Percentiles rank a stretch among this genome's conserved stretches.
Evolutionary conservation across 2,797 vertebrate species (phyloP).

Genomic region (Cuniculus paca): DNA sequence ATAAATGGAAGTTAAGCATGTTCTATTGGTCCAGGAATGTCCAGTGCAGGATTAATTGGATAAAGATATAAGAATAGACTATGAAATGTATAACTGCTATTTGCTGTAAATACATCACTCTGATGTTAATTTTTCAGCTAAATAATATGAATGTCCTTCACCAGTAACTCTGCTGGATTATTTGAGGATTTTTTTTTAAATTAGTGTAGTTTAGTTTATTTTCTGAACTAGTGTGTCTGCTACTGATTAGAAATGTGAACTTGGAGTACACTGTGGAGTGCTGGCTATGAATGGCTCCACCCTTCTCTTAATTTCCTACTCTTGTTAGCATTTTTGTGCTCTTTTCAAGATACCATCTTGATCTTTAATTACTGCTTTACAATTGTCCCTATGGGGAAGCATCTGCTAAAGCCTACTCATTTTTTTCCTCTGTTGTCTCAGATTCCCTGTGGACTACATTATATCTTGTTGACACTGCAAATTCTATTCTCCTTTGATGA

Average conservation of each 20-base stretch:
- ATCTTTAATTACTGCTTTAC: constrained; percentile 71
- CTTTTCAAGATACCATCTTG: constrained; percentile 31
- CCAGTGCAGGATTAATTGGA: no score
- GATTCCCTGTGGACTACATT: constrained; percentile 30
- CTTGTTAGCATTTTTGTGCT: constrained; percentile 41
- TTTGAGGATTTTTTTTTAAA: background rate
- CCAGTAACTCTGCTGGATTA: background rate
- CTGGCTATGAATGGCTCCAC: background rate
- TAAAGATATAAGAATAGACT: background rate
- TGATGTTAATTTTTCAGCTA: background rate
- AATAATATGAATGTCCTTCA: background rate
- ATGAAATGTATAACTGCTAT: background rate
- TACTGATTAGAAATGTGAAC: background rate
- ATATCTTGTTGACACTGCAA: background rate
- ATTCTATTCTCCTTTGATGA: constrained; percentile 7
- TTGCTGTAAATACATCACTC: background rate
- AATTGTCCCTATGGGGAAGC: constrained; percentile 65
- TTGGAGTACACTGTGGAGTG: background rate
- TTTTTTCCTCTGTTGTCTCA: background rate
- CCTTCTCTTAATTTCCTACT: constrained; percentile 52
- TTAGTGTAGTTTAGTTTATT: background rate
- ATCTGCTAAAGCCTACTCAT: constrained; percentile 54
- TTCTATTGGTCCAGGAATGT: background rate
- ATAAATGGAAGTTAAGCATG: background rate
- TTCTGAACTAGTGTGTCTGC: background rate